phyloP scores from a whole-genome alignment of 2,888 invertebrate genomes.

The Panopea generosa region DNA sequence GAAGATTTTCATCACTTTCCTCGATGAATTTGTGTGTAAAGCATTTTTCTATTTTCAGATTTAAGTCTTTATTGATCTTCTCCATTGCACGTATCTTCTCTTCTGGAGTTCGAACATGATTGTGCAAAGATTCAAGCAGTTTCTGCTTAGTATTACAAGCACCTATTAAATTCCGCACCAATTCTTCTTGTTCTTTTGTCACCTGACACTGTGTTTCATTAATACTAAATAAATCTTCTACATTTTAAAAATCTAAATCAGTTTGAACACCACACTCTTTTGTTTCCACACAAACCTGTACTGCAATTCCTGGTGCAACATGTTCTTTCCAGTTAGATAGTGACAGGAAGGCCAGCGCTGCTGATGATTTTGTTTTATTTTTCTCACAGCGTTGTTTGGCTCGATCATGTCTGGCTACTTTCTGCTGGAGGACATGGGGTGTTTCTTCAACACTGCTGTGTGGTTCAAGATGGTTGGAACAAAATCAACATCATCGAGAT shows the following conservation, averaged over 20 bases:
- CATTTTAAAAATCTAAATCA: not conserved
- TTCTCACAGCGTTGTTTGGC: not conserved
- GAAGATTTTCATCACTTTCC: not conserved
- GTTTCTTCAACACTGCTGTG: not conserved
- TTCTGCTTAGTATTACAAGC: not conserved
- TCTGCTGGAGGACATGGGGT: not conserved
- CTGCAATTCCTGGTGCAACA: not conserved
- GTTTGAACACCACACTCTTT: not conserved
- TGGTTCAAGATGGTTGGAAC: conserved; percentile 8
- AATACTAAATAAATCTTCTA: not conserved
- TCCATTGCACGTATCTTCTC: not conserved
- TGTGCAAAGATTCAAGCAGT: not conserved
- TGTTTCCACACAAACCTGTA: not conserved
- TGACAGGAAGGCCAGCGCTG: not conserved
- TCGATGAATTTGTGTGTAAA: not conserved
- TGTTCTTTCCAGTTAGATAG: not conserved
- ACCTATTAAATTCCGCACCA: not conserved
- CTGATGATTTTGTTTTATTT: conserved; percentile 6
- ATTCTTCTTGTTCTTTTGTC: not conserved
- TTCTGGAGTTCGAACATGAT: not conserved
- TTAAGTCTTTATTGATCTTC: not conserved
- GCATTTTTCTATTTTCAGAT: not conserved
- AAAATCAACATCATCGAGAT: conserved; percentile 6
- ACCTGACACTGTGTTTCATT: not conserved
- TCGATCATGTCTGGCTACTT: not conserved